These are phyloP conservation scores for Pipistrellus pygmaeus DNA, from an alignment of 2,797 vertebrate species.

Conservation along the genomic window DNA sequence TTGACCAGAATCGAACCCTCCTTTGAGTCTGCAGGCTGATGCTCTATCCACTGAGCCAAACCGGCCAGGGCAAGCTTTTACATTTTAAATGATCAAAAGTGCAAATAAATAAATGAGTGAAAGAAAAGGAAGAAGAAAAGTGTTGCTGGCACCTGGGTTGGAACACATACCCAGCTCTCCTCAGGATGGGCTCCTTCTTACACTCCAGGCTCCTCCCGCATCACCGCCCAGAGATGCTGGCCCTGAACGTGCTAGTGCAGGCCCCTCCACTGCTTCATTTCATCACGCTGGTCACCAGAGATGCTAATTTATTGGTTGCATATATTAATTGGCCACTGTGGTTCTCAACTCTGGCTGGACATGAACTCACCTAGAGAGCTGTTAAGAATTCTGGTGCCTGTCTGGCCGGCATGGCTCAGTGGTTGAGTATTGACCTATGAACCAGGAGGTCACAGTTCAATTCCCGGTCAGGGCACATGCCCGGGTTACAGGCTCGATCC, in stretches of 20 bases:
- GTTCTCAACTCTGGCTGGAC: background rate
- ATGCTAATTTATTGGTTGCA: too few relatives aligned
- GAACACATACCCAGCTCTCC: background rate
- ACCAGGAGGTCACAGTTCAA: too few relatives aligned
- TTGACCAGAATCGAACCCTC: too few relatives aligned
- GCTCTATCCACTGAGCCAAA: too few relatives aligned
- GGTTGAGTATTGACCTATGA: too few relatives aligned
- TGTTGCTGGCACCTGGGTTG: background rate
- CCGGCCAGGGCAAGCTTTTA: background rate
- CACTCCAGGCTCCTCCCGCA: background rate
- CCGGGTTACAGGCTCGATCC: too few relatives aligned
- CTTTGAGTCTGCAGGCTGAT: too few relatives aligned
- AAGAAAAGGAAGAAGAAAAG: too few relatives aligned
- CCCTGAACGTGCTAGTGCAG: background rate
- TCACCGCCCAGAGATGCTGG: rapidly evolving
- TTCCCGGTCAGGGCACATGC: too few relatives aligned
- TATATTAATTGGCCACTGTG: too few relatives aligned
- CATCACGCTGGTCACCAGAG: rapidly evolving
- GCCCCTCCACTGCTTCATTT: background rate
- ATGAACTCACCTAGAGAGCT: background rate
- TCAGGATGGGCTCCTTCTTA: background rate
- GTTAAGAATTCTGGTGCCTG: background rate
- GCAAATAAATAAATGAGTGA: background rate
- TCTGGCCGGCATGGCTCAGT: too few relatives aligned
- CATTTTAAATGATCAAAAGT: background rate